Base-by-base conservation (phyloP, 2,888 invertebrate genomes). In the Drosophila helvetica region DNA sequence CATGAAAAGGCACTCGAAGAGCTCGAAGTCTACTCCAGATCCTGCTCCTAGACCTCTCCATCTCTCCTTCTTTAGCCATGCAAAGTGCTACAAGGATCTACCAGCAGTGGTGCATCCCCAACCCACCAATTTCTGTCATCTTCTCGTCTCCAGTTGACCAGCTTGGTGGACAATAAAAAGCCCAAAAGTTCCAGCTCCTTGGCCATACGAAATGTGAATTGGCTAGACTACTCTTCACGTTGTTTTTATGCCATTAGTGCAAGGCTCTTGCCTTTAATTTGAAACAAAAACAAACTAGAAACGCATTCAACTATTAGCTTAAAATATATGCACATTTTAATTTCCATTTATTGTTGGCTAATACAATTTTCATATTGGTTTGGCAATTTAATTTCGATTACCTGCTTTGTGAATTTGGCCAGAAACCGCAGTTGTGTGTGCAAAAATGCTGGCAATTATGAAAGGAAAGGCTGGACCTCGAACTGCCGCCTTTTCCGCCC, bases 1-100 rank as follows among this genome's bases (percentile, higher is more conserved):
- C 57, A 57, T 42, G 42, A 22, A 56, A 52, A 15, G 55, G 52
- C 27, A 51, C 46, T 59, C 12, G 30, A n/a, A 25, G 42, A 48
- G 27, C 46, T 30, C 33, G 45, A 43, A 64, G 58, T 51, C 56
- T 15, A 12, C 53, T 64, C 42, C 38, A 25, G 17, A 38, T 38
- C 17, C 8, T 1, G 19, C n/a, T 33, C 33, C 33, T 12, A 33
- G 10, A 33, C 12, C 33, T 3, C 9, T 30, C 15, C 33, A 2
- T 6, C 25, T 8, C 18, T 43, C 12, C n/a, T 6, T 15, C 17
- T 50, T 22, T 30, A 17, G 17, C 46, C 15, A 63, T 65, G 64
- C 64, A 48, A 64, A 64, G 64, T 64, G 54, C 65, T 48, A 10
- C 17, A 62, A 62, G 33, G n/a, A n/a, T n/a, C n/a, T 6, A n/a